phyloP scores from a whole-genome alignment of 2,797 vertebrate species.

The Sibirionetta formosa region DNA sequence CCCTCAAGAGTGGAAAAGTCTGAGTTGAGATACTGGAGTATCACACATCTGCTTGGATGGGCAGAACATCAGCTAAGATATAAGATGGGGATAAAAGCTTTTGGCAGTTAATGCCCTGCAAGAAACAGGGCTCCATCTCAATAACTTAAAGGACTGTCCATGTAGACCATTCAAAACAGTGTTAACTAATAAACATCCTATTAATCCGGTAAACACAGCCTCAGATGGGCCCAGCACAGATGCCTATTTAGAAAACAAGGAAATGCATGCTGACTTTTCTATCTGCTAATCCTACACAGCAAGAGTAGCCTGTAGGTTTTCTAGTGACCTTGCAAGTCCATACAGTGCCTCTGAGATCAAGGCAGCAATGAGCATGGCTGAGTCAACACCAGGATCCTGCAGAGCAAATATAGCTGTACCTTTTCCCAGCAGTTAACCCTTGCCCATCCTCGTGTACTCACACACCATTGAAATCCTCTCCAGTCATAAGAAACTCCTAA shows the following conservation, averaged over 20 bases:
- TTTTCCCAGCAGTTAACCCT: background rate
- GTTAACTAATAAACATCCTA: background rate
- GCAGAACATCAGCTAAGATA: rapidly evolving
- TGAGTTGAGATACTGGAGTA: background rate
- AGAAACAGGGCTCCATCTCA: background rate
- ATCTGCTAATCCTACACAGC: background rate
- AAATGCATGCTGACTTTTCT: background rate
- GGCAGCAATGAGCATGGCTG: background rate
- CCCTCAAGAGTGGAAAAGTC: background rate
- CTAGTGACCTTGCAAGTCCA: rapidly evolving
- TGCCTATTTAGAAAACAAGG: background rate
- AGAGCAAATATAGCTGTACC: background rate
- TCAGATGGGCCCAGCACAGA: background rate
- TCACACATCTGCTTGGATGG: background rate
- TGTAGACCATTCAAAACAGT: background rate
- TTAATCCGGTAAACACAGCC: background rate
- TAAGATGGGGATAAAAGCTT: background rate
- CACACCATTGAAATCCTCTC: background rate
- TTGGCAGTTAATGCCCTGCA: background rate
- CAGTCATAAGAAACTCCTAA: background rate
- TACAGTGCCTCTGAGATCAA: background rate
- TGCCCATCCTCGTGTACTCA: background rate
- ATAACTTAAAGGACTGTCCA: background rate
- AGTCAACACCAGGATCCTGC: background rate
- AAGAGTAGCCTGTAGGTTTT: background rate